Conservation (phyloP, 92 coral and sea anemone species). For the Bergia puertoricense region DNA sequence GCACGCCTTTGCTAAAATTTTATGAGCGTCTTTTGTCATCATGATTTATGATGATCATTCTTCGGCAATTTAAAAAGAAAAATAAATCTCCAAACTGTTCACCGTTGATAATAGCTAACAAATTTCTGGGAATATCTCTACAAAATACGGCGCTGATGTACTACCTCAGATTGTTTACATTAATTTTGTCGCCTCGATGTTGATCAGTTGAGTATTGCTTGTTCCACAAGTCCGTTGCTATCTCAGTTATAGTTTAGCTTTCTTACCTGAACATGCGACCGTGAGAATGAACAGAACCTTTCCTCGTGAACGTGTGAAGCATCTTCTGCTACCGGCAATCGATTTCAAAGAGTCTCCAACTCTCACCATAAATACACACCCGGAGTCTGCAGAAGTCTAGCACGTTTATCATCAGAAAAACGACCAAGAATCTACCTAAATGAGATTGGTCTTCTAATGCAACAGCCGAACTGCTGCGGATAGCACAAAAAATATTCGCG, state of each 20-base stretch:
- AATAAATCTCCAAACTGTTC: background rate
- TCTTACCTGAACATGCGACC: constrained; percentile 31
- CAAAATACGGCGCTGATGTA: background rate
- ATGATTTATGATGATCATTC: too few species aligned
- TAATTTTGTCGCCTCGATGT: background rate
- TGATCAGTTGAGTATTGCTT: background rate
- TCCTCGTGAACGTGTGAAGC: background rate
- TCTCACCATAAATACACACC: constrained; percentile 47
- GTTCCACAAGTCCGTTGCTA: background rate
- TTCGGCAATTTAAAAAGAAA: background rate
- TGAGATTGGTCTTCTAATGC: background rate
- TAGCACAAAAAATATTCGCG: background rate
- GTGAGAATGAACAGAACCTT: constrained; percentile 19
- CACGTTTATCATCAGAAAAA: constrained; percentile 38
- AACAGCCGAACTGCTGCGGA: background rate
- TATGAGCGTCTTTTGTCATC: too few species aligned
- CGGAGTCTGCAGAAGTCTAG: constrained; percentile 7
- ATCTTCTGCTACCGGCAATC: constrained; percentile 25
- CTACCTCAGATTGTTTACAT: background rate
- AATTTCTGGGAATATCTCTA: background rate
- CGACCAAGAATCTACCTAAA: background rate
- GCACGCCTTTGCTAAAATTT: too few species aligned
- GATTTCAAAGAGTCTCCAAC: constrained; percentile 36
- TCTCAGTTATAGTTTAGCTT: background rate
- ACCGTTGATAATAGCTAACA: background rate